phyloP scores from a whole-genome alignment of 1,140 invertebrate genomes.

The Drosophila insularis region DNA sequence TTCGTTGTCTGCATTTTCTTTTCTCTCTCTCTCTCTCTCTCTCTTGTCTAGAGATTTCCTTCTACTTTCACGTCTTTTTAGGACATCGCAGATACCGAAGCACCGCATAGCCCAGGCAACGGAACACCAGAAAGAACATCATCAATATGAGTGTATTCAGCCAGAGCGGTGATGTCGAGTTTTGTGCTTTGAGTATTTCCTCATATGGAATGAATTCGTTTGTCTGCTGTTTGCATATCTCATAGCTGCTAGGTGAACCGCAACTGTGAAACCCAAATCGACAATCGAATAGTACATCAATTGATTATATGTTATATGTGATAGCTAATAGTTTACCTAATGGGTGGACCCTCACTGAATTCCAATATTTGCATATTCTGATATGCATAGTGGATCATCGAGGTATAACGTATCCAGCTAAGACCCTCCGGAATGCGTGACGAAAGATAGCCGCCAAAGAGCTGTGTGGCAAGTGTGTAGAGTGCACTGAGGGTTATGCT shows the following conservation, averaged over 20 bases:
- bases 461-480: constrained; percentile 90
- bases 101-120: constrained; percentile 89
- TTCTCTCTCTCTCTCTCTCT: neutral
- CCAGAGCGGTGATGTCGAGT: constrained; percentile 87
- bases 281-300: neutral
- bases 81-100: constrained; percentile 88
- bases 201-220: constrained; percentile 86
- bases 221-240: constrained; percentile 85
- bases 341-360: constrained; percentile 88
- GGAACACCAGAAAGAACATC: constrained; percentile 88
- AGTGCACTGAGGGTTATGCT: constrained; percentile 91
- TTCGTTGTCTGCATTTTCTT: constrained; percentile 61
- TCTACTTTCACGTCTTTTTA: constrained; percentile 69
- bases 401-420: constrained; percentile 90
- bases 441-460: constrained; percentile 91
- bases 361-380: constrained; percentile 94
- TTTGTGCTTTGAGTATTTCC: constrained; percentile 88
- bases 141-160: constrained; percentile 90
- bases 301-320: neutral
- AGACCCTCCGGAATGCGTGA: constrained; percentile 90
- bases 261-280: constrained; percentile 83
- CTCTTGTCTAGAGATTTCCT: constrained; percentile 7
- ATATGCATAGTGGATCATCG: constrained; percentile 93
- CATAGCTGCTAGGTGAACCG: constrained; percentile 87
- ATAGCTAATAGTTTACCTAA: constrained; percentile 83